phyloP scores from a whole-genome alignment of 2,888 invertebrate species.

The Plebejus argus region DNA sequence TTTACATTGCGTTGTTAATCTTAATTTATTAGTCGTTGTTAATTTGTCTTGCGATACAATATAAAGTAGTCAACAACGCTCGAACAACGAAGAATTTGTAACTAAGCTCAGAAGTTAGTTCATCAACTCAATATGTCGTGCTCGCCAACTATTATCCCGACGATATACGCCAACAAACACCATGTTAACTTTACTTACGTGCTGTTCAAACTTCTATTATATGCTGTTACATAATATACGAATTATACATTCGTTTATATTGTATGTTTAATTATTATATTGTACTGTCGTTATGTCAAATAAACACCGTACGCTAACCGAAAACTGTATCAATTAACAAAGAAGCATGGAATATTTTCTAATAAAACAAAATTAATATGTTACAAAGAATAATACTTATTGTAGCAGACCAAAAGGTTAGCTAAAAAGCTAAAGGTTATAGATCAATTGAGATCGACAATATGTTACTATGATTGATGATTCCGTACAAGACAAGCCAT shows the following conservation, averaged over 20 bases:
- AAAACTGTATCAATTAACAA: not conserved
- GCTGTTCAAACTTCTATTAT: slow-evolving; percentile 31
- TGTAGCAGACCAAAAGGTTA: not conserved
- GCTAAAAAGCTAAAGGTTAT: slow-evolving; percentile 1
- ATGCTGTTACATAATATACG: not conserved
- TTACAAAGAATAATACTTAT: not conserved
- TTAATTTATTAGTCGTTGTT: not conserved
- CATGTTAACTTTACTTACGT: slow-evolving; percentile 51
- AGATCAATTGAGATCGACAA: slow-evolving; percentile 9
- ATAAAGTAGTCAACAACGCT: slow-evolving; percentile 41
- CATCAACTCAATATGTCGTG: slow-evolving; percentile 65
- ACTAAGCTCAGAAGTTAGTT: slow-evolving; percentile 58
- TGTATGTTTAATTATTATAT: not conserved
- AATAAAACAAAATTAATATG: not conserved
- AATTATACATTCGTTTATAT: not conserved
- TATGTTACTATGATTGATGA: slow-evolving; percentile 16
- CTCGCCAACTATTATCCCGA: slow-evolving; percentile 72
- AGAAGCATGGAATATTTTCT: not conserved
- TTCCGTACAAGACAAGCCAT: not conserved
- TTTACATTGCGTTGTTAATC: not conserved
- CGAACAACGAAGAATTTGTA: slow-evolving; percentile 58
- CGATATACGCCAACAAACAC: slow-evolving; percentile 55
- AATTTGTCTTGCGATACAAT: not conserved
- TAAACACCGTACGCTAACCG: not conserved
- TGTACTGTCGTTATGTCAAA: not conserved